A percentile compares a stretch with the other conserved stretches of the same genome.
phyloP scores from a whole-genome alignment of 2,113 vertebrate genomes.

The Mormoops blainvillei region DNA sequence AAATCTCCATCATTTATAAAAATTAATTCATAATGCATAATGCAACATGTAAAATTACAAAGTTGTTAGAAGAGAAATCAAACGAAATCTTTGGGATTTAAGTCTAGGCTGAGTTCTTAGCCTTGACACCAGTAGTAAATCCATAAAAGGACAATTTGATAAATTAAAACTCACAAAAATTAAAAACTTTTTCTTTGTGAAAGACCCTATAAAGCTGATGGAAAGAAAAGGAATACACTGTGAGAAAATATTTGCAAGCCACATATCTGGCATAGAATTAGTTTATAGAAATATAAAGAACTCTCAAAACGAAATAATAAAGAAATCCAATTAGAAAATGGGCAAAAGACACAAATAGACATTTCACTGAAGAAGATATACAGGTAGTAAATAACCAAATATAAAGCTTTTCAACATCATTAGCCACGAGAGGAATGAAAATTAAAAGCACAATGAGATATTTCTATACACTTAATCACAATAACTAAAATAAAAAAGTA shows the following conservation, averaged over 20 bases:
- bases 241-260: neutral
- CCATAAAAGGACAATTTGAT: neutral
- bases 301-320: neutral
- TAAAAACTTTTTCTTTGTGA: neutral
- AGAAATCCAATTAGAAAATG: neutral
- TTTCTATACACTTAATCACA: neutral
- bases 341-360: neutral
- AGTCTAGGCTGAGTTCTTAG: neutral
- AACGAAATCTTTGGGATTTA: neutral
- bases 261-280: neutral
- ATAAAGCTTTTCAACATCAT: neutral
- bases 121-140: neutral
- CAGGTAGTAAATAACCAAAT: neutral
- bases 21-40: neutral
- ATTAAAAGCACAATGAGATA: neutral
- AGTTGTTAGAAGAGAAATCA: neutral
- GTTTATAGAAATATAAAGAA: neutral
- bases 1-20: neutral
- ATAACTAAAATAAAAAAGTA: neutral
- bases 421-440: neutral
- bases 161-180: neutral
- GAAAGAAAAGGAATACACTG: neutral
- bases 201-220: neutral
- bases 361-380: neutral
- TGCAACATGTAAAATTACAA: neutral